Conservation (phyloP, 1,140 invertebrate genomes). For the Lepidurus arcticus region DNA sequence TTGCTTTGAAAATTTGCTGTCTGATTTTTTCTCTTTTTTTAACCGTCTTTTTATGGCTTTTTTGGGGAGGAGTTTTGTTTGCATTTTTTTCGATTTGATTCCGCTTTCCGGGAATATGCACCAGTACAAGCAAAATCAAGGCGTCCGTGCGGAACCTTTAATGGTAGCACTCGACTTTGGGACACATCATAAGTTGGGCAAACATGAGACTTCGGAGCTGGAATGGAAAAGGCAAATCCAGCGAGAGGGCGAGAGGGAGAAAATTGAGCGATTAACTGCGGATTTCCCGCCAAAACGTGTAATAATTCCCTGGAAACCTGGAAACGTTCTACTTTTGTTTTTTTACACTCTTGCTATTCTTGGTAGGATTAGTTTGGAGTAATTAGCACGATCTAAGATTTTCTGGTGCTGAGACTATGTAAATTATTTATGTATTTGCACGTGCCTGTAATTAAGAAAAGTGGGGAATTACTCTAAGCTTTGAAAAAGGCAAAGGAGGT, state of each 20-base stretch:
- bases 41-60: background rate
- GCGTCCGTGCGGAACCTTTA: conserved; percentile 13
- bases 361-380: background rate
- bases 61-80: background rate
- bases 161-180: conserved; percentile 9
- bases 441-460: background rate
- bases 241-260: background rate
- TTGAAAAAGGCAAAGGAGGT: no score
- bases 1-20: conserved; percentile 1
- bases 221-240: background rate
- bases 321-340: background rate
- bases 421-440: no score
- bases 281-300: background rate
- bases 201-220: background rate
- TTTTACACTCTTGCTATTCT: background rate
- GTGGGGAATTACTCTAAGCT: background rate
- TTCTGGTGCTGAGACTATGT: no score
- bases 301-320: background rate
- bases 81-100: background rate
- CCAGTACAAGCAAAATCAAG: background rate
- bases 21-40: background rate
- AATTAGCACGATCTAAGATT: no score
- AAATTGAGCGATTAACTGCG: background rate
- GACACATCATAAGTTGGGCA: conserved; percentile 19
- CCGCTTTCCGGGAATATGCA: background rate